Conservation (phyloP, 1,140 invertebrate species). For the Rhizoglyphus robini region DNA sequence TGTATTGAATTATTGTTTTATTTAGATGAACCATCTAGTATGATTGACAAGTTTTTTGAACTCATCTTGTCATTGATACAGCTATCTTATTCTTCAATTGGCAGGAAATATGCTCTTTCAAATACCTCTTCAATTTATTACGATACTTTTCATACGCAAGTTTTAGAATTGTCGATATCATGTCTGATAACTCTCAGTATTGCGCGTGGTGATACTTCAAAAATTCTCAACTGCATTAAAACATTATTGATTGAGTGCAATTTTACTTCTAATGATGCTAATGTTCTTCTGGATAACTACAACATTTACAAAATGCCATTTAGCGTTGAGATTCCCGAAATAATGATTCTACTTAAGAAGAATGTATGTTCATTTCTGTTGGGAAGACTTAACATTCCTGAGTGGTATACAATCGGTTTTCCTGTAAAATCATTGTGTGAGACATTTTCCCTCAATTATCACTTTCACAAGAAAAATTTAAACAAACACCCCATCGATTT, state of each 20-base stretch:
- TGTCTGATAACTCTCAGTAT: slow-evolving; percentile 77
- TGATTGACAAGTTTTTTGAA: slow-evolving; percentile 56
- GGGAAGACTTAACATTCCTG: slow-evolving; percentile 62
- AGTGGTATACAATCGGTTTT: slow-evolving; percentile 76
- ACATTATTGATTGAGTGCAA: slow-evolving; percentile 73
- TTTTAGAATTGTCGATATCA: slow-evolving; percentile 60
- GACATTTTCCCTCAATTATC: slow-evolving; percentile 47
- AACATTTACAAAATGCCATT: not conserved
- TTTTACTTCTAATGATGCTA: not conserved
- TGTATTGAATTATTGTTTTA: not conserved
- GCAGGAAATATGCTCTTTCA: not conserved
- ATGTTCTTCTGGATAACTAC: not conserved
- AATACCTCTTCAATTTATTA: not conserved
- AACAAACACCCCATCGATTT: not conserved
- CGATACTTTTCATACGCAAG: slow-evolving; percentile 46
- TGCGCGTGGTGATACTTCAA: slow-evolving; percentile 82
- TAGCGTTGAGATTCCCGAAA: slow-evolving; percentile 5
- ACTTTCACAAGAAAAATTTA: slow-evolving; percentile 20
- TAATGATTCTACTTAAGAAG: slow-evolving; percentile 55
- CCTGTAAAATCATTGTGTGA: slow-evolving; percentile 58
- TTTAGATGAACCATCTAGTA: slow-evolving; percentile 12
- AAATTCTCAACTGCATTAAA: slow-evolving; percentile 67
- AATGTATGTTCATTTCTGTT: slow-evolving; percentile 75
- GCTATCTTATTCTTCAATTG: slow-evolving; percentile 20
- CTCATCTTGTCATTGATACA: slow-evolving; percentile 61